A percentile compares a stretch with the other conserved stretches of the same genome.
Evolutionary conservation across 1,140 invertebrate genomes (phyloP).

Genomic region (Eumeta japonica): DNA sequence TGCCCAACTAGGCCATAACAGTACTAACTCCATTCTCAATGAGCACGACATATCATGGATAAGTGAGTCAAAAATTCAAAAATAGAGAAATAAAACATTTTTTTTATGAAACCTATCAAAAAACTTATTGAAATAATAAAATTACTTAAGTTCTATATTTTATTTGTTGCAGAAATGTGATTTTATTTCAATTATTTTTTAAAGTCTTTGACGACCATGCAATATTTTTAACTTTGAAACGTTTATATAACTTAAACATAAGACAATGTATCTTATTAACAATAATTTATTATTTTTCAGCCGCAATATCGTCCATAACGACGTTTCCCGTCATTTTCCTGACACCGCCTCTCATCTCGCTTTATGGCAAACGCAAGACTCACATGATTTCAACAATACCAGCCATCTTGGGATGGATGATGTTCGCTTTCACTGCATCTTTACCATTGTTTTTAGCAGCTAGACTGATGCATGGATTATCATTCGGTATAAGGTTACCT

Average conservation of each 20-base stretch:
- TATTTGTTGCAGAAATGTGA: no score
- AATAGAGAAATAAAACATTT: no score
- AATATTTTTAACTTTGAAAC: no score
- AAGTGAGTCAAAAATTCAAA: no score
- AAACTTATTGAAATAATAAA: no score
- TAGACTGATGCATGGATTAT: background rate
- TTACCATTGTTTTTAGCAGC: background rate
- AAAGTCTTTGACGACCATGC: no score
- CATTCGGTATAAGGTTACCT: background rate
- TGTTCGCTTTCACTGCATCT: background rate
- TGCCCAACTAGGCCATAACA: conserved; percentile 30
- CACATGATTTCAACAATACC: background rate
- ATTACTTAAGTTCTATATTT: no score
- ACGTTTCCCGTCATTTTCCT: background rate
- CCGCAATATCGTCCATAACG: background rate
- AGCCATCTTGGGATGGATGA: background rate
- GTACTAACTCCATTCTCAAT: conserved; percentile 29
- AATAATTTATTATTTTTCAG: conserved; percentile 1
- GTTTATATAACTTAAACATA: no score
- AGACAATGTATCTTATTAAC: background rate
- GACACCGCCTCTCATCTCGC: background rate
- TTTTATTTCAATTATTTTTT: no score
- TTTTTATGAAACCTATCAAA: no score
- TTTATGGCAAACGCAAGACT: background rate
- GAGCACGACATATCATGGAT: conserved; percentile 50